phyloP scores from a whole-genome alignment of 2,888 invertebrate species.

The Drosophila picticornis region DNA sequence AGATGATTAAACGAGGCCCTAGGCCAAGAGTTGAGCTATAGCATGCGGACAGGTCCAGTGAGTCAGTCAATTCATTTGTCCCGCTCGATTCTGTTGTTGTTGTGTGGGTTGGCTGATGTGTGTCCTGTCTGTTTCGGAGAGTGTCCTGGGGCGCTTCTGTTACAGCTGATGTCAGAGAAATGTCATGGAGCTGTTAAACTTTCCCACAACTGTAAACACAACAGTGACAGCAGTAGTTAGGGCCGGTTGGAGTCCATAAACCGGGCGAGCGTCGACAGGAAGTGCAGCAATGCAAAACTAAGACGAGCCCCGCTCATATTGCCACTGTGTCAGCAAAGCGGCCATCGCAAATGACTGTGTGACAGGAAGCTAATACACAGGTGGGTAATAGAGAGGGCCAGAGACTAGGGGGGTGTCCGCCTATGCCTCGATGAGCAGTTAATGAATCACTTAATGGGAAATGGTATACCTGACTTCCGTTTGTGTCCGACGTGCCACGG shows the following conservation, averaged over 20 bases:
- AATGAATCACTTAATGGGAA: slow-evolving; percentile 80
- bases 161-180: slow-evolving; percentile 62
- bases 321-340: slow-evolving; percentile 39
- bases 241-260: slow-evolving; percentile 3
- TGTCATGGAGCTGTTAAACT: slow-evolving; percentile 56
- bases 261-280: slow-evolving; percentile 54
- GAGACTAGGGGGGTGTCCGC: background rate
- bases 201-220: slow-evolving; percentile 65
- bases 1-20: slow-evolving; percentile 42
- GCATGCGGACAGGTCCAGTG: slow-evolving; percentile 13
- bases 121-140: slow-evolving; percentile 9
- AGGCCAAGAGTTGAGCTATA: slow-evolving; percentile 27
- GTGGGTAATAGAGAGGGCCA: background rate
- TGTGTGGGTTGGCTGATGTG: slow-evolving; percentile 31
- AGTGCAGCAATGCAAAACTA: slow-evolving; percentile 54
- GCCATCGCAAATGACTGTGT: slow-evolving; percentile 50
- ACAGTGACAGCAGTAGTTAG: slow-evolving; percentile 60
- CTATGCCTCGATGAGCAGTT: slow-evolving; percentile 59
- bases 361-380: slow-evolving; percentile 18
- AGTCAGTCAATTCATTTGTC: slow-evolving; percentile 63
- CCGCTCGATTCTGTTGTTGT: slow-evolving; percentile 22
- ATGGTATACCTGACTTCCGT: slow-evolving; percentile 67
- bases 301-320: slow-evolving; percentile 39
- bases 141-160: slow-evolving; percentile 22
- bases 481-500: slow-evolving; percentile 26